Percentiles rank a stretch among this genome's conserved stretches.
Evolutionary conservation across 2,113 vertebrate genomes (phyloP).

Genomic region (Bubo blakistoni): DNA sequence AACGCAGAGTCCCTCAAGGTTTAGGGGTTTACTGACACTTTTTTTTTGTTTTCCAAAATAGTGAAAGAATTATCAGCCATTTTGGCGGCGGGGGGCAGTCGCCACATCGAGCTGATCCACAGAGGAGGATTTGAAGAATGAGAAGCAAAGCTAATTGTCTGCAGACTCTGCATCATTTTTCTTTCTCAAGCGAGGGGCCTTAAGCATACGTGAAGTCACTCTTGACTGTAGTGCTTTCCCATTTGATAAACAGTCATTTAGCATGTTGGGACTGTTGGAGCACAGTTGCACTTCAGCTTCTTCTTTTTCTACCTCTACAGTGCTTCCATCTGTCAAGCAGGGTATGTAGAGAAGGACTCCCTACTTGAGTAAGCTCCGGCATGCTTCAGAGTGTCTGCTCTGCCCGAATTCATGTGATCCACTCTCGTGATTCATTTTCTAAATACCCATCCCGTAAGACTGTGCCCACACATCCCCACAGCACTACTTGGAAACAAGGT

Average conservation of each 20-base stretch:
- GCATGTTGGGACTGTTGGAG: background rate
- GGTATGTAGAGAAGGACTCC: background rate
- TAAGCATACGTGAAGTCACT: background rate
- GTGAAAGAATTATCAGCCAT: background rate
- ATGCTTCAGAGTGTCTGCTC: background rate
- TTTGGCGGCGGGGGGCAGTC: rapidly evolving
- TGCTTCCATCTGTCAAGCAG: background rate
- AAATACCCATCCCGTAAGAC: background rate
- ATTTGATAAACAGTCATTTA: background rate
- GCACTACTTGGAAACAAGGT: background rate
- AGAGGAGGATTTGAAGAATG: background rate
- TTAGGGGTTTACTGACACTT: background rate
- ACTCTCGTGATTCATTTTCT: background rate
- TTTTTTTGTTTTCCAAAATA: background rate
- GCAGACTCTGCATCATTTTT: background rate
- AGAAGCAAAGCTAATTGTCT: background rate
- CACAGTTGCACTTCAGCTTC: background rate
- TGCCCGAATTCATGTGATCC: background rate
- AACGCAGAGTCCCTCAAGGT: background rate
- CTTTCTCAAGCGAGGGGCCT: background rate
- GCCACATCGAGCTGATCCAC: background rate
- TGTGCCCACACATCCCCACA: background rate
- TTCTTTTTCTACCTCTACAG: background rate
- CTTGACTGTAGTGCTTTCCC: background rate
- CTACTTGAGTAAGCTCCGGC: background rate